These are phyloP conservation scores for Patiria miniata DNA, from an alignment of 35 echinoderm and acorn worm genomes.

Conservation along the genomic window DNA sequence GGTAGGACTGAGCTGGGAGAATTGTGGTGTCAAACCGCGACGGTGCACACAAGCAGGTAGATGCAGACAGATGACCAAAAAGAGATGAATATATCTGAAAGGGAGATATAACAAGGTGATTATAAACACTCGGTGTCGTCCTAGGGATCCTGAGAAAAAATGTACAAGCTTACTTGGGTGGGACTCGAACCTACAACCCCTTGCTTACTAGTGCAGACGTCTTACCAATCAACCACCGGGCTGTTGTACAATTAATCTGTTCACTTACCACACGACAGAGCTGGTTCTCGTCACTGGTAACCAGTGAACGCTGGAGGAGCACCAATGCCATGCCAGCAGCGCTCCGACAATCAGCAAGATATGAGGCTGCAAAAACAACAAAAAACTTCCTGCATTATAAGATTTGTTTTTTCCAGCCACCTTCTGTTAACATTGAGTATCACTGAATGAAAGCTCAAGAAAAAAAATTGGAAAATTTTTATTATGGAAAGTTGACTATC, in stretches of 20 bases:
- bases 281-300: background rate
- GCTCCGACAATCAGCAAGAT: conserved; percentile 54
- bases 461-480: no score
- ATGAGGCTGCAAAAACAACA: conserved; percentile 38
- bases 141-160: no score
- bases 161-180: no score
- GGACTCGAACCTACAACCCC: no score
- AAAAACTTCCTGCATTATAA: no score
- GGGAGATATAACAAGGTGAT: background rate
- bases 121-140: background rate
- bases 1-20: conserved; percentile 14
- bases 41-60: background rate
- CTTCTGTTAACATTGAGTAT: no score
- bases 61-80: background rate
- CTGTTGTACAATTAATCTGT: no score
- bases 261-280: background rate
- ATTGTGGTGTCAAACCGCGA: background rate
- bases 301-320: conserved; percentile 23
- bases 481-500: no score
- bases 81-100: background rate
- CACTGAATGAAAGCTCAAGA: no score
- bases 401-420: no score
- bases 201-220: no score
- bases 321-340: conserved; percentile 63
- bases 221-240: no score